A percentile compares a stretch with the other conserved stretches of the same genome.
Conservation (phyloP, 2,888 invertebrate species). For the Plebejus melissa region DNA sequence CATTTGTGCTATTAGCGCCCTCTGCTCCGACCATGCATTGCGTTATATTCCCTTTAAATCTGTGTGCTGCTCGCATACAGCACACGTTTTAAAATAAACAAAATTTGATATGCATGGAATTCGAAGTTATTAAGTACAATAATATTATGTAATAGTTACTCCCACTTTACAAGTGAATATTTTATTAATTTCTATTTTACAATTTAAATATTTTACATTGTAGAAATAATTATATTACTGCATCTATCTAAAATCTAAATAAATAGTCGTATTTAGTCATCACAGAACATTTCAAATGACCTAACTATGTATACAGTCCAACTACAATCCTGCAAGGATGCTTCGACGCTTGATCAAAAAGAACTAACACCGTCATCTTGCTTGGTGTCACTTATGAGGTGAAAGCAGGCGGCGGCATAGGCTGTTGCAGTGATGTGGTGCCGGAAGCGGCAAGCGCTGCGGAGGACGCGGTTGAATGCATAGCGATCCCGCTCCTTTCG, state of each 20-base stretch:
- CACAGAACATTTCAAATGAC: slow-evolving; percentile 8
- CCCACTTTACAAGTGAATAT: not conserved
- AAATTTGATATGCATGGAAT: not conserved
- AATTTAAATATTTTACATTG: not conserved
- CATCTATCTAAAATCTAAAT: not conserved
- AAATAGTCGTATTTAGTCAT: slow-evolving; percentile 5
- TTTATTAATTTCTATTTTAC: not conserved
- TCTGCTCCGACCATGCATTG: too few relatives aligned
- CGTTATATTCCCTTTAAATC: too few relatives aligned
- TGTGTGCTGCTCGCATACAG: too few relatives aligned
- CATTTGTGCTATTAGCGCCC: too few relatives aligned
- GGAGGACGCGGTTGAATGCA: too few relatives aligned
- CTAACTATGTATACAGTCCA: not conserved
- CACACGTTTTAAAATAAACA: not conserved
- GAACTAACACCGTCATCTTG: too few relatives aligned
- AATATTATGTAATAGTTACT: not conserved
- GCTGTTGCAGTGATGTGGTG: too few relatives aligned
- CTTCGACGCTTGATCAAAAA: not conserved
- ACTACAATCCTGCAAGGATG: not conserved
- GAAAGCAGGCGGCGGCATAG: too few relatives aligned
- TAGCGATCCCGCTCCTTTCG: too few relatives aligned
- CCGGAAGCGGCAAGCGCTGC: too few relatives aligned
- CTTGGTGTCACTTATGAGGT: too few relatives aligned
- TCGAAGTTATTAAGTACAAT: not conserved
- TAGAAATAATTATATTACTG: not conserved